Evolutionary conservation across 2,888 invertebrate species (phyloP).

Genomic region (Sarcophaga variegata): DNA sequence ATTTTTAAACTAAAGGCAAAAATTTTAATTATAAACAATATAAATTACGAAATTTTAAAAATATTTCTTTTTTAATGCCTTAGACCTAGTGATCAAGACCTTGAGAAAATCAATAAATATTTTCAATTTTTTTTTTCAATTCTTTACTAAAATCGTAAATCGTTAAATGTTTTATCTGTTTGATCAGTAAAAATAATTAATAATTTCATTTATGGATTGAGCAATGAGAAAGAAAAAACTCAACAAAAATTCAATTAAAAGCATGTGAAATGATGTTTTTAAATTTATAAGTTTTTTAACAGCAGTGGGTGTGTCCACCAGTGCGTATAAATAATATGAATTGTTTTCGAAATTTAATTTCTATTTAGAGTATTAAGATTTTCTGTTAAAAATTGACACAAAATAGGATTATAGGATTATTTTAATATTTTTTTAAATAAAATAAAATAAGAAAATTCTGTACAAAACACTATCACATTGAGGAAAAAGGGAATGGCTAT

Average conservation of each 20-base stretch:
- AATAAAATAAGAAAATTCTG: too few relatives aligned
- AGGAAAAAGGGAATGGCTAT: too few relatives aligned
- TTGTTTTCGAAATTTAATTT: background rate
- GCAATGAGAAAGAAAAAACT: background rate
- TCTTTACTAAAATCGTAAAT: conserved; percentile 40
- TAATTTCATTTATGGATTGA: conserved; percentile 12
- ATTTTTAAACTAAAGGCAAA: too few relatives aligned
- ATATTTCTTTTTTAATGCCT: background rate
- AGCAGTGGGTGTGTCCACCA: background rate
- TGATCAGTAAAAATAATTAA: background rate
- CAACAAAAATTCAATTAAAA: background rate
- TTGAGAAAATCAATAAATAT: conserved; percentile 2
- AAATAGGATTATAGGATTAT: too few relatives aligned
- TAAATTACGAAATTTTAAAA: background rate
- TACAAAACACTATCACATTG: too few relatives aligned
- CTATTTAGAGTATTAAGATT: too few relatives aligned
- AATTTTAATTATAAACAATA: background rate
- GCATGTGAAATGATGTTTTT: background rate
- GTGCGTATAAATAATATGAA: background rate
- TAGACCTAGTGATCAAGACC: conserved; percentile 34
- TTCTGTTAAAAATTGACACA: too few relatives aligned
- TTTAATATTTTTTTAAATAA: too few relatives aligned
- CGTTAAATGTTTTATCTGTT: conserved; percentile 27
- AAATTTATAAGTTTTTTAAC: background rate
- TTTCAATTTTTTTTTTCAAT: conserved; percentile 12